Percentiles rank a stretch among this genome's conserved stretches.
These are phyloP conservation scores for Crotalus helleri DNA, from an alignment of 2,113 vertebrate genomes.

Conservation along the genomic window DNA sequence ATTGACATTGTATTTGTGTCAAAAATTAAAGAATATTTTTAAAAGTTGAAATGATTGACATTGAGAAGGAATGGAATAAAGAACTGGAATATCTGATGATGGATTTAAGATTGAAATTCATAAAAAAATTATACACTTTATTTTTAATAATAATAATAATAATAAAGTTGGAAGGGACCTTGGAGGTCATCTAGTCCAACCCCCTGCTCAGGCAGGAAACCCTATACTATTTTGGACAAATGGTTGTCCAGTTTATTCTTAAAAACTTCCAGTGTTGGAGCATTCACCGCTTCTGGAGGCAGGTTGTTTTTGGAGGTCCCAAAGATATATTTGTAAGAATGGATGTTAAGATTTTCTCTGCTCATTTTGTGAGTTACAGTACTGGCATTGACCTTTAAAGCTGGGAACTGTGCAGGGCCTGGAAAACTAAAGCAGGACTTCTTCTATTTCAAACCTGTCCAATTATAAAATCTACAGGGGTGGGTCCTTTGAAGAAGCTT, in stretches of 20 bases:
- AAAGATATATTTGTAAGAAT: neutral
- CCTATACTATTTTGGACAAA: too few relatives aligned
- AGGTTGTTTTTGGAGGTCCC: neutral
- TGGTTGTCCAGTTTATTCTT: too few relatives aligned
- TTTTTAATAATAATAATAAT: neutral
- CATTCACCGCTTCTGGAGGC: too few relatives aligned
- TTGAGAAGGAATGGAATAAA: neutral
- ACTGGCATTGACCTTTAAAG: neutral
- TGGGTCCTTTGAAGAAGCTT: neutral
- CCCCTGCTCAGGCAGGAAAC: too few relatives aligned
- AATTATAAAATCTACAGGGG: neutral
- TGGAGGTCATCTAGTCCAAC: too few relatives aligned
- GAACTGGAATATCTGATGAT: neutral
- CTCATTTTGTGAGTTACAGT: neutral
- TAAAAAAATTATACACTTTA: neutral
- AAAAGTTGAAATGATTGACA: neutral
- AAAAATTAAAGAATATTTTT: neutral
- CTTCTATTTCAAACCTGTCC: neutral
- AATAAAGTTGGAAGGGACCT: too few relatives aligned
- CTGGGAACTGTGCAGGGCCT: neutral
- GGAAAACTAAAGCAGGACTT: neutral
- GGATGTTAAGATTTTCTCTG: neutral
- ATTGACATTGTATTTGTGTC: neutral
- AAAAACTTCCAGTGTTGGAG: too few relatives aligned
- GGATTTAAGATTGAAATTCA: neutral